Evolutionary conservation across 2,113 vertebrate genomes (phyloP).

Genomic region (Cololabis saira): DNA sequence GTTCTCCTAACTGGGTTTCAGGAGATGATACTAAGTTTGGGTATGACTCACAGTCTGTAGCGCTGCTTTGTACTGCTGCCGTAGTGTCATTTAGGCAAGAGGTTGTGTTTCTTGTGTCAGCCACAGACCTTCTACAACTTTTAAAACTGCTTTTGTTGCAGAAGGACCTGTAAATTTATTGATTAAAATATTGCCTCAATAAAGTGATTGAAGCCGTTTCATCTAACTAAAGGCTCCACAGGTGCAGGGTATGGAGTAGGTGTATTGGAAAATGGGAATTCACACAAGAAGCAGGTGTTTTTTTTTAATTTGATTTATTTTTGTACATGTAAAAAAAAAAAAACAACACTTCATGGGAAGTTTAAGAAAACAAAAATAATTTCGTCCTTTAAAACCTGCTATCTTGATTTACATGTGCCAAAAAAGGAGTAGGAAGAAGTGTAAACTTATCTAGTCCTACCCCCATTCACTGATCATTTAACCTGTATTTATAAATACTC

Average conservation of each 20-base stretch:
- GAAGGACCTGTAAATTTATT: slow-evolving; percentile 18
- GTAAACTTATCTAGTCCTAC: no score
- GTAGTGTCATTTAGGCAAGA: slow-evolving; percentile 49
- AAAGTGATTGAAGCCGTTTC: neutral
- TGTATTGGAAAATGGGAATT: neutral
- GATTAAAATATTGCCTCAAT: neutral
- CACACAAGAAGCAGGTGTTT: no score
- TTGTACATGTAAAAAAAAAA: no score
- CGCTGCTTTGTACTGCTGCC: slow-evolving; percentile 64
- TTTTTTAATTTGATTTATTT: no score
- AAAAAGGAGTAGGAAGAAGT: no score
- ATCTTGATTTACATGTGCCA: no score
- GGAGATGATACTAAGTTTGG: slow-evolving; percentile 79
- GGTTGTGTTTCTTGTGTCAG: slow-evolving; percentile 33
- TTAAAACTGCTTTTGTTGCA: slow-evolving; percentile 11
- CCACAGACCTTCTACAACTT: slow-evolving; percentile 36
- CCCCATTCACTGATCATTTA: no score
- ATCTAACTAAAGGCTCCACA: neutral
- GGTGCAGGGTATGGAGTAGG: slow-evolving; percentile 1
- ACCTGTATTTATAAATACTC: no score
- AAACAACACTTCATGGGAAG: no score
- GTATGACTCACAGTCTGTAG: slow-evolving; percentile 73
- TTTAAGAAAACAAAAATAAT: no score
- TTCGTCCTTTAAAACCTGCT: no score
- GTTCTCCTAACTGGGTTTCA: slow-evolving; percentile 73